Conservation (phyloP, 2,797 vertebrate species). For the Phoxinus dragarum region DNA sequence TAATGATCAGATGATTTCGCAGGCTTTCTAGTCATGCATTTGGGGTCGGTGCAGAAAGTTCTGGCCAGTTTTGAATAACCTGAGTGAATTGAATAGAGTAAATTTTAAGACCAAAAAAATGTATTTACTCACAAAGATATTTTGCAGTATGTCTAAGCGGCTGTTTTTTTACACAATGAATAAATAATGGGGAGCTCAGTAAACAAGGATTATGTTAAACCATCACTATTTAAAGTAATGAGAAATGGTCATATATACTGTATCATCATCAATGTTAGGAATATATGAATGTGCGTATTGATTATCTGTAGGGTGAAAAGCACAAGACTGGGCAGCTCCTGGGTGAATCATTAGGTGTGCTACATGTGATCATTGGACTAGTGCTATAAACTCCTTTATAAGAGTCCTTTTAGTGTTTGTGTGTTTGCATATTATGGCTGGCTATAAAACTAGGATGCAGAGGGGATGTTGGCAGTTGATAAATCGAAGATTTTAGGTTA, state of each 20-base stretch:
- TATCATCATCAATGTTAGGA: neutral
- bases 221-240: neutral
- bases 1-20: neutral
- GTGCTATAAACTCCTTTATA: neutral
- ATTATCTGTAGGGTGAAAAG: constrained; percentile 2
- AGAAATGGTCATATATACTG: neutral
- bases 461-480: neutral
- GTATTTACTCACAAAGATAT: neutral
- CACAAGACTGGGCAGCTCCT: neutral
- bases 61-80: neutral
- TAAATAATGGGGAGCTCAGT: neutral
- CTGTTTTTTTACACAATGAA: neutral
- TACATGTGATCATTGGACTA: neutral
- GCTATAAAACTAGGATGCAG: neutral
- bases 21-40: neutral
- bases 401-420: neutral
- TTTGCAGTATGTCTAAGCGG: neutral
- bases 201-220: neutral
- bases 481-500: neutral
- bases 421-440: neutral
- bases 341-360: constrained; percentile 11
- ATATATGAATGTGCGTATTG: neutral
- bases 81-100: neutral
- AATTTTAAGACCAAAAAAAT: neutral
- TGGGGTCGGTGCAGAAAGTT: neutral